These are phyloP conservation scores for Poecilus cupreus DNA, from an alignment of 2,888 invertebrate genomes.

Conservation along the genomic window DNA sequence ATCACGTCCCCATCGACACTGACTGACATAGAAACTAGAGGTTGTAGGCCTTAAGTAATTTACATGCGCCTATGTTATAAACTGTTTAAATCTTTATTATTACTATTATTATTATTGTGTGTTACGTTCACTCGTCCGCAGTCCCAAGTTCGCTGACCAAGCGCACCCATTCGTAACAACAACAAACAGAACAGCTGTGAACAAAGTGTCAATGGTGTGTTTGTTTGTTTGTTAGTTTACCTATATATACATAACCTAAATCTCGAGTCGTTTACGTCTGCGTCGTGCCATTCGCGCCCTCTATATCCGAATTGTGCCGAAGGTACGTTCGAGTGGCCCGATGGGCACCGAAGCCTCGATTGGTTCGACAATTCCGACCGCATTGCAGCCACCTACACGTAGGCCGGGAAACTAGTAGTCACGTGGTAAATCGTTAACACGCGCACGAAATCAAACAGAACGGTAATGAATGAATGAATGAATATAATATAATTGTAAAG, in stretches of 20 bases:
- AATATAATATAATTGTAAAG: neutral
- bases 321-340: too few species aligned
- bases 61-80: slow-evolving; percentile 43
- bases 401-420: slow-evolving; percentile 64
- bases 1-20: neutral
- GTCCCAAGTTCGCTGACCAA: neutral
- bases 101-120: neutral
- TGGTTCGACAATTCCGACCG: slow-evolving; percentile 69
- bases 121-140: neutral
- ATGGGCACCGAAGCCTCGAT: slow-evolving; percentile 47
- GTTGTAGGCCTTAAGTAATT: slow-evolving; percentile 49
- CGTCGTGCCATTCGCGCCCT: slow-evolving; percentile 37
- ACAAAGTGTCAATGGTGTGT: neutral
- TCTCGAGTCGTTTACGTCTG: neutral
- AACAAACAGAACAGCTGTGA: neutral
- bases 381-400: slow-evolving; percentile 69
- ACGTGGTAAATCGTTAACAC: slow-evolving; percentile 42
- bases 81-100: neutral
- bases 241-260: slow-evolving; percentile 23
- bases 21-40: neutral
- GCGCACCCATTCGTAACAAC: neutral
- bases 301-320: neutral
- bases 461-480: neutral
- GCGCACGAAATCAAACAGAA: slow-evolving; percentile 48
- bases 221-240: neutral